Evolutionary conservation across 1,140 invertebrate genomes (phyloP).

Genomic region (Leptoteleia sp.): DNA sequence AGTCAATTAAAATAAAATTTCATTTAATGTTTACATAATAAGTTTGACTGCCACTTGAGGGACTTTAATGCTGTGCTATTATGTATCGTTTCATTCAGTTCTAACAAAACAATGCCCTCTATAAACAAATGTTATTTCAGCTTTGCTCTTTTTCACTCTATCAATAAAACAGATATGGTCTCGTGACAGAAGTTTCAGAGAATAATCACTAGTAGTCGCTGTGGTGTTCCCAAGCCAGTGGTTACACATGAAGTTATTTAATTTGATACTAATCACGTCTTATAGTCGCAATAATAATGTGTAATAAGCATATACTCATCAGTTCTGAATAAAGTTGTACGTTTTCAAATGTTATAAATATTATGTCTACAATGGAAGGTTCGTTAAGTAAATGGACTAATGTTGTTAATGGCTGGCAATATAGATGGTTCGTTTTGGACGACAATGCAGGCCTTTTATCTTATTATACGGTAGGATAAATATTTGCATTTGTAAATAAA

Average conservation of each 20-base stretch:
- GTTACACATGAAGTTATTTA: slow-evolving; percentile 27
- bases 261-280: slow-evolving; percentile 35
- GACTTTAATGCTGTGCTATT: too few relatives aligned
- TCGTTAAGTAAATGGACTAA: slow-evolving; percentile 99
- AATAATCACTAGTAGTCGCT: slow-evolving; percentile 12
- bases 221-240: slow-evolving; percentile 3
- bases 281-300: slow-evolving; percentile 34
- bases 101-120: too few relatives aligned
- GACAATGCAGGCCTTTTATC: slow-evolving; percentile 96
- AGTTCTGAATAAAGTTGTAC: slow-evolving; percentile 1
- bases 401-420: slow-evolving; percentile 99
- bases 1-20: too few relatives aligned
- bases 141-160: too few relatives aligned
- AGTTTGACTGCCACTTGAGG: too few relatives aligned
- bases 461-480: slow-evolving; percentile 94
- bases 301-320: slow-evolving; percentile 14
- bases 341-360: slow-evolving; percentile 29
- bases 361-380: slow-evolving; percentile 90
- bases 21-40: too few relatives aligned
- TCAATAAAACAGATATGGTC: slow-evolving; percentile 8
- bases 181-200: not conserved
- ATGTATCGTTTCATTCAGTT: too few relatives aligned
- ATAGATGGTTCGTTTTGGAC: slow-evolving; percentile 99
- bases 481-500: slow-evolving; percentile 20
- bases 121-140: too few relatives aligned